phyloP scores from a whole-genome alignment of 2,888 invertebrate genomes.

The Epinotia brunnichana region DNA sequence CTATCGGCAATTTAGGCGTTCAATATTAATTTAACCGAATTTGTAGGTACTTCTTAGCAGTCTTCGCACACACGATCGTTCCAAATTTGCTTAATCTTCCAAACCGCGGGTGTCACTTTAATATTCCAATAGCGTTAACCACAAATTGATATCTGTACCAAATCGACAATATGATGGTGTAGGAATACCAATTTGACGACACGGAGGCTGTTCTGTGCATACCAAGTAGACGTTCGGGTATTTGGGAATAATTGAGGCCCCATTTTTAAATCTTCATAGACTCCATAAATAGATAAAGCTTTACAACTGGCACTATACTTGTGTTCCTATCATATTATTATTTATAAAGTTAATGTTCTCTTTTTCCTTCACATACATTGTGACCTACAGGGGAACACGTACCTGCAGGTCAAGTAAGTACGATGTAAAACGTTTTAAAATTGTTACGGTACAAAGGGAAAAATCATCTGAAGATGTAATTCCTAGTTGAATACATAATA shows the following conservation, averaged over 20 bases:
- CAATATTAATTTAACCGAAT: conserved; percentile 38
- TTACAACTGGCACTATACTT: neutral
- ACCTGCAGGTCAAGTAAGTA: too few species aligned
- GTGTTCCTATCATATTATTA: neutral
- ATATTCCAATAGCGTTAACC: conserved; percentile 65
- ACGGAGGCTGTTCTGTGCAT: conserved; percentile 59
- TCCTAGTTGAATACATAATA: conserved; percentile 17
- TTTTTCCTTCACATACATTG: neutral
- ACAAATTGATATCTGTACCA: conserved; percentile 80
- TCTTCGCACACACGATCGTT: conserved; percentile 25
- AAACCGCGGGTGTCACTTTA: conserved; percentile 50
- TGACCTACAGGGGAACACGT: too few species aligned
- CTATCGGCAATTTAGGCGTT: conserved; percentile 26
- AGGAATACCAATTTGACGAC: conserved; percentile 70
- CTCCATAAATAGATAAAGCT: neutral
- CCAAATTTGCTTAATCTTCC: conserved; percentile 43
- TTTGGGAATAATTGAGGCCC: conserved; percentile 42
- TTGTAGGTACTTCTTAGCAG: conserved; percentile 25
- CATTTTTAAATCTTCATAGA: conserved; percentile 23
- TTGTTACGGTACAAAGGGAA: neutral
- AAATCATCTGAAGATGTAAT: neutral
- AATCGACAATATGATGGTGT: conserved; percentile 67
- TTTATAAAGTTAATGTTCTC: neutral
- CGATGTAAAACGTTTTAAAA: too few species aligned
- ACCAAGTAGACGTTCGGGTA: conserved; percentile 54